Evolutionary conservation across 2,888 invertebrate genomes (phyloP).

Genomic region (Catocala fraxini): DNA sequence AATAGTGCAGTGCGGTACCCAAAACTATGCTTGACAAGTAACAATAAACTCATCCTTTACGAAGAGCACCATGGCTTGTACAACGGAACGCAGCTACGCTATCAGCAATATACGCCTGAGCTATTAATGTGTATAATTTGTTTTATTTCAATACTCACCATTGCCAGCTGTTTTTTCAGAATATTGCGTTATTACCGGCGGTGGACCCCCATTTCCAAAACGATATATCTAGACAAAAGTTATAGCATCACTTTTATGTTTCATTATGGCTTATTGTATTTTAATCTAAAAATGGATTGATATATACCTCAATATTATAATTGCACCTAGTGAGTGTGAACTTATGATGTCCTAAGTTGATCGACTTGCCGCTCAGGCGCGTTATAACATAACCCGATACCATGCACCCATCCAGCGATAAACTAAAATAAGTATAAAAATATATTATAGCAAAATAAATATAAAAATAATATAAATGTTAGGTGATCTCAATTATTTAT

Average conservation of each 20-base stretch:
- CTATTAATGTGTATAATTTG: too few relatives aligned
- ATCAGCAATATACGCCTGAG: too few relatives aligned
- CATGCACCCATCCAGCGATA: constrained; percentile 65
- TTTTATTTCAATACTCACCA: constrained; percentile 50
- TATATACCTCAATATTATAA: constrained; percentile 69
- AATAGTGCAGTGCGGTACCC: too few relatives aligned
- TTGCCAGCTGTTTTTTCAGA: constrained; percentile 47
- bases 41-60: too few relatives aligned
- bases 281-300: not conserved
- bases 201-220: constrained; percentile 40
- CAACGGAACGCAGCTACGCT: too few relatives aligned
- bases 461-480: too few relatives aligned
- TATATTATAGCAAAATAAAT: not conserved
- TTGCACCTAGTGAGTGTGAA: constrained; percentile 58
- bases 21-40: too few relatives aligned
- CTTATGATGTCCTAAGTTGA: constrained; percentile 62
- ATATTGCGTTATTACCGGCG: constrained; percentile 71
- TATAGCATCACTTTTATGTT: not conserved
- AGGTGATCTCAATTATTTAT: too few relatives aligned
- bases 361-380: constrained; percentile 52
- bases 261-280: too few relatives aligned
- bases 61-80: too few relatives aligned
- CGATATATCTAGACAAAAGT: constrained; percentile 58
- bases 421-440: constrained; percentile 51
- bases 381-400: constrained; percentile 62